Evolutionary conservation across 2,113 vertebrate genomes (phyloP).

Genomic region (Chinchilla lanigera): DNA sequence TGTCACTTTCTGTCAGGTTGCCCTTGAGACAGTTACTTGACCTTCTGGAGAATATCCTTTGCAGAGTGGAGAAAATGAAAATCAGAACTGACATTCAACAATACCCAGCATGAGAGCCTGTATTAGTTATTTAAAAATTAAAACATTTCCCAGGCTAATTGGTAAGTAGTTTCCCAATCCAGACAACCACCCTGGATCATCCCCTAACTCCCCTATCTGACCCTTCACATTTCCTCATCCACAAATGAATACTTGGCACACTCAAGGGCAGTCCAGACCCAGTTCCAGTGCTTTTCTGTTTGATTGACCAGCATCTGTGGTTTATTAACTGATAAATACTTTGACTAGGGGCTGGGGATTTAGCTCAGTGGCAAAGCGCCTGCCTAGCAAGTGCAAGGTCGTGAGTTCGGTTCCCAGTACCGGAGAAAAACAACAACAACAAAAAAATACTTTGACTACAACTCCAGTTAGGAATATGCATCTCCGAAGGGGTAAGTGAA

Average conservation of each 20-base stretch:
- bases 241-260: neutral
- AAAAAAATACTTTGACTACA: neutral
- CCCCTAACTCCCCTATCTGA: neutral
- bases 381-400: no score
- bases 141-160: neutral
- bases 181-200: no score
- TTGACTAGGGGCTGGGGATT: no score
- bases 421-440: no score
- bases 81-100: neutral
- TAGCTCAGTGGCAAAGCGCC: no score
- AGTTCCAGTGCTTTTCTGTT: neutral
- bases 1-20: neutral
- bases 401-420: no score
- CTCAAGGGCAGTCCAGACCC: neutral
- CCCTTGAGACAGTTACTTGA: neutral
- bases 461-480: neutral
- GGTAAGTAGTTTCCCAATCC: neutral
- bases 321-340: neutral
- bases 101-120: neutral
- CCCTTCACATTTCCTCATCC: neutral
- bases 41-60: neutral
- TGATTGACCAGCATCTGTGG: neutral
- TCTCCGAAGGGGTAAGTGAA: neutral
- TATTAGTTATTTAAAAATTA: neutral
- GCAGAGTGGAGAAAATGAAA: neutral